Evolutionary conservation across 2,797 vertebrate genomes (phyloP), one percentile per base, ranked within the genome.

Genomic region (Dryobates pubescens): DNA sequence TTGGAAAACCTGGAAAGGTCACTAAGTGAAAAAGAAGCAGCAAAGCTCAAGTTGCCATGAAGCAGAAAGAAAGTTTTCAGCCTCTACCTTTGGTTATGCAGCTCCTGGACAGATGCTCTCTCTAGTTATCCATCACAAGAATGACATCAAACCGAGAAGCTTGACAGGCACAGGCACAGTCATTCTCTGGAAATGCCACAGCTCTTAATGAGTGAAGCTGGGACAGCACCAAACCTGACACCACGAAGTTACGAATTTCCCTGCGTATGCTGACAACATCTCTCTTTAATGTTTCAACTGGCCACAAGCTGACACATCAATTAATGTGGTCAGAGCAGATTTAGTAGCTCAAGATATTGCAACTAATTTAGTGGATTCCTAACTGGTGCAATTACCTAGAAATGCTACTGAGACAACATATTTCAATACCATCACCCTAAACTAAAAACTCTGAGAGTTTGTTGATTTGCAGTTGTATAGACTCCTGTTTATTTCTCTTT

Each of bases 141-240:
- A 94, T 93, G 74, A 95, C 90, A 96, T 95, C 87, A 97, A 89
- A 88, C 53, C 0, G 56, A 96, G 94, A 96, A 41, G 88, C 68
- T 70, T 57, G 77, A 94, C 86, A 43, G 3, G 15, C 90, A 95
- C 49, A 88, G 84, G 82, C 88, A 92, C 91, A 89, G 74, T 95
- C 91, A 88, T 96, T 96, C 96, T 96, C 73, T 97, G 96, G 96
- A 97, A 97, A 97, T 97, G 96, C 95, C 96, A 94, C 74, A 12
- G 81, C 89, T 54, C 87, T 89, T 90, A 89, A 93, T 62, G 63
- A 88, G 85, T 9, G 34, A 92, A 91, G 92, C 23, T 95, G 92
- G 96, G 97, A 96, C 95, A 96, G 97, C 90, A 97, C 96, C 96
- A 94, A 70, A 72, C 68, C 79, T 59, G 73, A 93, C 91, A 95